A percentile compares a stretch with the other conserved stretches of the same genome.
Conservation (phyloP, 2,888 invertebrate genomes). For the Xiphydria camelus region DNA sequence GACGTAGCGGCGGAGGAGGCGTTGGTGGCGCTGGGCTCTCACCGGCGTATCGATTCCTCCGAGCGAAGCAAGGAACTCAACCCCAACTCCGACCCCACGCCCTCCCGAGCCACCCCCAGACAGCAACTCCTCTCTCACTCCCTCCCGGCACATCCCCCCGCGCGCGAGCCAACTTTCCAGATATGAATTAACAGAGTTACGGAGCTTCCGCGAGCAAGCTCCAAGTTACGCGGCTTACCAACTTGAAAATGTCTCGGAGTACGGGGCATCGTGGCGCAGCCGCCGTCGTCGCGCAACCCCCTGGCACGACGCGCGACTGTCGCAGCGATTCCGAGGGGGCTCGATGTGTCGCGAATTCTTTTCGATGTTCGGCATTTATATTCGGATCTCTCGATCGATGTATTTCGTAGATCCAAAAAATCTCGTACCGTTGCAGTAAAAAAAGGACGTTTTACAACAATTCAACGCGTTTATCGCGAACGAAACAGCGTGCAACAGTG, state of each 20-base stretch:
- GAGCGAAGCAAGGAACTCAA: conserved; percentile 25
- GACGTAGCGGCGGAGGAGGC: conserved; percentile 53
- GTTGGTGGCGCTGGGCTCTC: conserved; percentile 53
- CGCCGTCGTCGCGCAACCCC: too few species aligned
- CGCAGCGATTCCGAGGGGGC: too few species aligned
- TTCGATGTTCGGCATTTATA: too few species aligned
- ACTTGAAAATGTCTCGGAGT: conserved; percentile 50
- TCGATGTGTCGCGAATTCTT: too few species aligned
- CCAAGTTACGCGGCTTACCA: conserved; percentile 52
- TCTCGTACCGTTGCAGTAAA: too few species aligned
- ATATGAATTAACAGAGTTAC: conserved; percentile 58
- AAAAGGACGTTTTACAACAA: too few species aligned
- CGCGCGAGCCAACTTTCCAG: conserved; percentile 47
- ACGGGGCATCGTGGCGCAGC: too few species aligned
- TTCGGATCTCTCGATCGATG: too few species aligned
- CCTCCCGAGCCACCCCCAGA: conserved; percentile 19
- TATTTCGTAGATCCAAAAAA: too few species aligned
- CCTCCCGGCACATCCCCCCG: conserved; percentile 5
- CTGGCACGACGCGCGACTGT: too few species aligned
- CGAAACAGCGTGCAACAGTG: not conserved
- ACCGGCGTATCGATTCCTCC: conserved; percentile 55
- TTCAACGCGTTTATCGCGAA: too few species aligned
- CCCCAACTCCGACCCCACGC: conserved; percentile 17
- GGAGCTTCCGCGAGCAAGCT: conserved; percentile 34
- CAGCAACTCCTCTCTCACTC: conserved; percentile 1